Percentiles rank a stretch among this genome's conserved stretches.
These are phyloP conservation scores for Aurelia aurita complex sp. Pacific DNA, from an alignment of 30 jellyfish, hydroid and myxozoan species.

Conservation along the genomic window DNA sequence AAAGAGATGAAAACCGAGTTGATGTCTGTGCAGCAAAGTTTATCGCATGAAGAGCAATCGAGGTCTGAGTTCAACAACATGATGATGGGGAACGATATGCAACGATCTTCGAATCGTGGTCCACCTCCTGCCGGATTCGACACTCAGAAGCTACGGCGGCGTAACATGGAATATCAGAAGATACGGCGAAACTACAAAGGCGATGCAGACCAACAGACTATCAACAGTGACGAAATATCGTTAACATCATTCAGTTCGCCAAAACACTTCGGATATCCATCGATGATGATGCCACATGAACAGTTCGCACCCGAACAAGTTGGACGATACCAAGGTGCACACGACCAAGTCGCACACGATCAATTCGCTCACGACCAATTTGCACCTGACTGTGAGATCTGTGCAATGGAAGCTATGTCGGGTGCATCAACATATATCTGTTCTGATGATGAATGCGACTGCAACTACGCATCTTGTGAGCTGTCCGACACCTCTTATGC, in stretches of 20 bases:
- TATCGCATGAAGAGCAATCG: conserved; percentile 54
- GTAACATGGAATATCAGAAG: conserved; percentile 45
- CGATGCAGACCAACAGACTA: conserved; percentile 39
- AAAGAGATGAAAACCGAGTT: conserved; percentile 78
- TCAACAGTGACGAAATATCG: conserved; percentile 42
- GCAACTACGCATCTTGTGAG: conserved; percentile 74
- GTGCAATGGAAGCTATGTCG: conserved; percentile 60
- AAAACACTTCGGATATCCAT: conserved; percentile 54
- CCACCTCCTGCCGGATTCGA: conserved; percentile 21
- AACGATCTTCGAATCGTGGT: conserved; percentile 7
- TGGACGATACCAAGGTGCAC: too few relatives aligned
- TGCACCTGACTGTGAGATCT: conserved; percentile 68
- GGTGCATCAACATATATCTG: conserved; percentile 59
- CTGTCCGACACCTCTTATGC: conserved; percentile 65
- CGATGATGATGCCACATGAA: conserved; percentile 19
- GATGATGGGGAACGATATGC: conserved; percentile 28
- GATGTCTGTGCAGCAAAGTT: conserved; percentile 70
- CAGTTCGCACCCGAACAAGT: conserved; percentile 44
- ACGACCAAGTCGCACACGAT: too few relatives aligned
- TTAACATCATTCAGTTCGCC: conserved; percentile 37
- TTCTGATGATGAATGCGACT: conserved; percentile 85
- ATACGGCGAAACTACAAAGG: conserved; percentile 48
- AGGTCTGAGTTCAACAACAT: conserved; percentile 32
- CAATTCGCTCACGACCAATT: conserved; percentile 6
- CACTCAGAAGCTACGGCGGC: conserved; percentile 37